Percentiles rank a stretch among this genome's conserved stretches.
phyloP scores from a whole-genome alignment of 2,797 vertebrate species.

The Sciaenops ocellatus region DNA sequence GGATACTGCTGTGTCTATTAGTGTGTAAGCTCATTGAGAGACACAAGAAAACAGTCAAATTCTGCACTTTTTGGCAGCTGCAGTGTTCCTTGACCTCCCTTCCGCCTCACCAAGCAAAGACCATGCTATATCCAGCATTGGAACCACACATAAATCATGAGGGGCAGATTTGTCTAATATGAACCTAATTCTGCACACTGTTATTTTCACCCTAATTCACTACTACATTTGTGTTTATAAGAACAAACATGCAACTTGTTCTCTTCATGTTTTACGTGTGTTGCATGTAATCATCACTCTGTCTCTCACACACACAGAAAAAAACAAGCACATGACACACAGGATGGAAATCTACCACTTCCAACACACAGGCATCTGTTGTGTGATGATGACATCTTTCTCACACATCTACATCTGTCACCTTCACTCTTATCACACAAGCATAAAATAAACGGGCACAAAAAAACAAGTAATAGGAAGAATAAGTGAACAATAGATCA shows the following conservation, averaged over 20 bases:
- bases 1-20: no score
- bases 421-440: constrained; percentile 21
- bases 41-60: no score
- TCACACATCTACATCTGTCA: constrained; percentile 34
- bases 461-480: neutral
- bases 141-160: neutral
- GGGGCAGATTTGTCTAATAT: neutral
- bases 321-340: constrained; percentile 5
- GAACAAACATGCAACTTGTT: neutral
- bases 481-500: constrained; percentile 15
- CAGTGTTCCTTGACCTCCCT: no score
- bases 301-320: neutral
- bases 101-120: no score
- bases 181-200: neutral
- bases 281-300: neutral
- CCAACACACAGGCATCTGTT: constrained; percentile 31
- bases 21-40: no score
- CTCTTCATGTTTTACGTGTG: neutral
- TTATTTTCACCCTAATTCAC: neutral
- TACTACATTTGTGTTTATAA: no score
- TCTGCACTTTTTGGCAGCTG: no score
- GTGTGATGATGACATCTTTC: constrained; percentile 43
- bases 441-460: neutral
- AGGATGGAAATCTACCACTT: constrained; percentile 26
- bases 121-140: no score